Conservation (phyloP, 2,797 vertebrate genomes). For the Centroberyx gerrardi region DNA sequence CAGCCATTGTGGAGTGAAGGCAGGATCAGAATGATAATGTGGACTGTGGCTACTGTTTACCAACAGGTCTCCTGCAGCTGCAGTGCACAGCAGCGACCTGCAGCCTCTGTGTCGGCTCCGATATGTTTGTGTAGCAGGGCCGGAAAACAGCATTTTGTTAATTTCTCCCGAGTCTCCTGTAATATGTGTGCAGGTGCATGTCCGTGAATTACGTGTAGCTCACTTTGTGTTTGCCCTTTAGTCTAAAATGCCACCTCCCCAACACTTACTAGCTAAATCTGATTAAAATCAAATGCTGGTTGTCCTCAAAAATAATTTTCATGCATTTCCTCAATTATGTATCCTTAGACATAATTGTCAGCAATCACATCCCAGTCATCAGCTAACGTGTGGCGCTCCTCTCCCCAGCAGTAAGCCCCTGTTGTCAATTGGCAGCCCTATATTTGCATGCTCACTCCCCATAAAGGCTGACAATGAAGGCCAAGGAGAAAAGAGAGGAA, state of each 20-base stretch:
- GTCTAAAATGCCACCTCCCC: too few species aligned
- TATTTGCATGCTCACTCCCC: too few species aligned
- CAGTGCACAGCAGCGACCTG: slow-evolving; percentile 23
- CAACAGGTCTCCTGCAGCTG: slow-evolving; percentile 67
- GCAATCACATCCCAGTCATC: background rate
- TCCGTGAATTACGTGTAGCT: background rate
- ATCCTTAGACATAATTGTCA: background rate
- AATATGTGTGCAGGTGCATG: background rate
- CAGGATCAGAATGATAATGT: slow-evolving; percentile 90
- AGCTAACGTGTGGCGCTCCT: too few species aligned
- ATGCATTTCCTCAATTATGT: background rate
- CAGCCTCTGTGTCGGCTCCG: slow-evolving; percentile 28
- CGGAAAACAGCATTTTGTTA: background rate
- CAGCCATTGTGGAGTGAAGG: slow-evolving; percentile 90
- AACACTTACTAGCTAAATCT: background rate
- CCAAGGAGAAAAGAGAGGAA: background rate
- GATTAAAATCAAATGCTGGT: background rate
- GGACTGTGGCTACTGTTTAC: slow-evolving; percentile 85
- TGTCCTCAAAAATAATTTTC: background rate
- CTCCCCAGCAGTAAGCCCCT: too few species aligned
- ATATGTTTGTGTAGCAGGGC: background rate
- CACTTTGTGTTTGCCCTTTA: background rate
- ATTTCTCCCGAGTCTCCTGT: background rate
- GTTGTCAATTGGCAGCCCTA: too few species aligned
- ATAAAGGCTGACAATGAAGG: background rate